phyloP scores from a whole-genome alignment of 1,140 invertebrate genomes.

The Polyergus mexicanus region DNA sequence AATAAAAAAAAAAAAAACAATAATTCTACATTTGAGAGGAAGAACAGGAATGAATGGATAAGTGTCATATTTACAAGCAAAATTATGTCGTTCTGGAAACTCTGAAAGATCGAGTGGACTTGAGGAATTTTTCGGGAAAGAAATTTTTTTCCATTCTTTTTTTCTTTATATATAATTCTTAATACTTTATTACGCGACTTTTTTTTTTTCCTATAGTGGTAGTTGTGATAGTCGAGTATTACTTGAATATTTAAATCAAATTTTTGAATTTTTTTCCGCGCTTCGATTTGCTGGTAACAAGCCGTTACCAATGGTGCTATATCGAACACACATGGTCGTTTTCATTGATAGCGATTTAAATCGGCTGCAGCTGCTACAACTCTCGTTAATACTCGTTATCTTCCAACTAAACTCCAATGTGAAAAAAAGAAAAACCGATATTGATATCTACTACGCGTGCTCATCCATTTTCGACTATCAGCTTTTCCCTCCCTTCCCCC shows the following conservation, averaged over 20 bases:
- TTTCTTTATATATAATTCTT: too few relatives aligned
- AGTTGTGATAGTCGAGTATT: too few relatives aligned
- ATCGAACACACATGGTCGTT: conserved; percentile 11
- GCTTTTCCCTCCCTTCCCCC: neutral
- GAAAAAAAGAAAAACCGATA: conserved; percentile 42
- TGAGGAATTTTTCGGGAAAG: too few relatives aligned
- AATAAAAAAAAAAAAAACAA: neutral
- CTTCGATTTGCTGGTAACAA: neutral
- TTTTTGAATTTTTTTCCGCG: neutral
- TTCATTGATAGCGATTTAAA: conserved; percentile 48
- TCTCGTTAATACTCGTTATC: conserved; percentile 62
- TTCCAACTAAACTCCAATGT: conserved; percentile 16
- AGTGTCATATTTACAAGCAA: neutral
- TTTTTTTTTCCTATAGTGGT: neutral
- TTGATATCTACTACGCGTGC: conserved; percentile 44
- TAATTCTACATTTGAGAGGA: neutral
- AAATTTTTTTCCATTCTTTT: too few relatives aligned
- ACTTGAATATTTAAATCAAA: too few relatives aligned
- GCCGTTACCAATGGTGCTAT: neutral
- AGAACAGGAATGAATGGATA: neutral
- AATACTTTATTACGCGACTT: neutral
- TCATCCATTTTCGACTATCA: conserved; percentile 44
- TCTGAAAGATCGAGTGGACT: too few relatives aligned
- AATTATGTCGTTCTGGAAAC: too few relatives aligned
- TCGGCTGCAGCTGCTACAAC: conserved; percentile 15